Evolutionary conservation across 2,888 invertebrate species (phyloP), one percentile per base, ranked within the genome.

Genomic region (Cosmorhoe ocellata): DNA sequence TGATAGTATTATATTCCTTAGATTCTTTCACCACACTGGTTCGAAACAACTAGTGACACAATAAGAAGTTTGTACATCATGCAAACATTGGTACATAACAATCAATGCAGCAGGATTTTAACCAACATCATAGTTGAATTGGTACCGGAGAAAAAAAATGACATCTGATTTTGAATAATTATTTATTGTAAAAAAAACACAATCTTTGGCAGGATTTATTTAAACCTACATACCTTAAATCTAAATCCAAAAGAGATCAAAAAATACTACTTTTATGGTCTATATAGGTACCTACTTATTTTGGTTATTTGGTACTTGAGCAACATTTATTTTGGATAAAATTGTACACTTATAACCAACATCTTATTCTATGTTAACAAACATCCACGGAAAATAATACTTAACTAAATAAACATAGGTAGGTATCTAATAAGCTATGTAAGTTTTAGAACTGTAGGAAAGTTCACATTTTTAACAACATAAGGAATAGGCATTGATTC

Each of bases 181-280:
- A 32, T 61, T 52, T 58, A 60, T 61, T 69, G 63, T 18, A 64
- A 72, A n/a, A n/a, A n/a, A n/a, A 76, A 74, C 73, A 79, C 75
- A 79, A 79, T 84, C 83, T 84, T 84, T 84, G 81, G 83, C 73
- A 76, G 70, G 69, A 71, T 69, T 71, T 71, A 69, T 68, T 3
- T 24, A 24, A 1, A 18, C 4, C 18, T 3, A 76, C 75, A 78
- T 58, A 69, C 72, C 78, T 79, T 62, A 59, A 51, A 54, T 27
- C 58, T 62, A 62, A 81, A 65, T 71, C 74, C 76, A 79, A 78
- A 71, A 80, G 85, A 86, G 86, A 86, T 86, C 85, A 84, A 79
- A 68, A 69, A n/a, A 36, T 67, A 72, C 67, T 70, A 74, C 58
- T 58, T 64, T 66, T 63, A 64, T 61, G 68, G 66, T 64, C 59